Percentiles rank a stretch among this genome's conserved stretches.
These are phyloP conservation scores for Drosophila pruinosa DNA, from an alignment of 1,140 invertebrate species.

Conservation along the genomic window DNA sequence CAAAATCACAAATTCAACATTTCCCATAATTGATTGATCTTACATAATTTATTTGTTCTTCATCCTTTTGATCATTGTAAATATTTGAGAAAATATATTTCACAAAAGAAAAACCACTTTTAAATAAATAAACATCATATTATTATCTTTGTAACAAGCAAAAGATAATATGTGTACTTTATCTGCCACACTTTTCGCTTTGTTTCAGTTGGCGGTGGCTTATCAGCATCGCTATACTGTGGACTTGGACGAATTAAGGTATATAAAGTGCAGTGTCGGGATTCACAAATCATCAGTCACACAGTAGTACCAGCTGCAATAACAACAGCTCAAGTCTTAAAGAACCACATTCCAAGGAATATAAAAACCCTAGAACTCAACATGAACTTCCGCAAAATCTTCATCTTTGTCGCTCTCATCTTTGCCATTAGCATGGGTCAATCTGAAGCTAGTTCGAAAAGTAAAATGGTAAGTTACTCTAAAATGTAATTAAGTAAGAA, in stretches of 20 bases:
- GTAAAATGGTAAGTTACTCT: conserved; percentile 62
- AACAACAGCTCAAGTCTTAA: neutral
- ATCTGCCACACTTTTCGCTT: neutral
- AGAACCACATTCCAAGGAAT: neutral
- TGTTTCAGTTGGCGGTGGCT: neutral
- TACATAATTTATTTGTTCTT: neutral
- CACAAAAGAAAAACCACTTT: too few species aligned
- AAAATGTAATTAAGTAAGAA: neutral
- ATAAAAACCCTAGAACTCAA: neutral
- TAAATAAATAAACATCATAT: neutral
- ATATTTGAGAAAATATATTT: too few species aligned
- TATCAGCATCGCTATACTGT: conserved; percentile 33
- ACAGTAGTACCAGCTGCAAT: conserved; percentile 18
- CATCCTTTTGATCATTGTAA: neutral
- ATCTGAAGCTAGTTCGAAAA: conserved; percentile 72
- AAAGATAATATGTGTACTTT: too few species aligned
- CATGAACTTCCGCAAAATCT: conserved; percentile 75
- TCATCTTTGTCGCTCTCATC: conserved; percentile 65
- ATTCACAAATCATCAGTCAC: conserved; percentile 28
- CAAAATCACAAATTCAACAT: too few species aligned
- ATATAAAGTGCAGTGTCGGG: neutral
- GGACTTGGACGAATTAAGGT: neutral
- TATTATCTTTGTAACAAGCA: too few species aligned
- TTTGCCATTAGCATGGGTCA: conserved; percentile 63
- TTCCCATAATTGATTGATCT: neutral